These are phyloP conservation scores for Anarsia innoxiella DNA, from an alignment of 2,888 invertebrate genomes.

Conservation along the genomic window DNA sequence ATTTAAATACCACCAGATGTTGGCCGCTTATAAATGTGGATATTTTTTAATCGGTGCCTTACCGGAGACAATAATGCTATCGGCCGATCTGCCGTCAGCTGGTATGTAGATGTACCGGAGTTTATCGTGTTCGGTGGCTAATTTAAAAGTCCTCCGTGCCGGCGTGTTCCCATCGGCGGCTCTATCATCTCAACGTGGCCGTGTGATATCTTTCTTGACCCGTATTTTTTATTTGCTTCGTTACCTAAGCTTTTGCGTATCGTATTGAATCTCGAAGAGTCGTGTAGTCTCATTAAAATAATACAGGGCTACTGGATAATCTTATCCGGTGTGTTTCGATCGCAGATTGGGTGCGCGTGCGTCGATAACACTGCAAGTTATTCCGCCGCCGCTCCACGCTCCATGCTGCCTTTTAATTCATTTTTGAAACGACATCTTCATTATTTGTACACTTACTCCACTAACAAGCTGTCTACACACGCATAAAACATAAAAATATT, in stretches of 20 bases:
- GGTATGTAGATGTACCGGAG: conserved; percentile 64
- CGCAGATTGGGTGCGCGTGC: conserved; percentile 74
- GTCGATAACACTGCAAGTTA: conserved; percentile 68
- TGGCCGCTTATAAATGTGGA: conserved; percentile 67
- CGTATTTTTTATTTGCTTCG: conserved; percentile 65
- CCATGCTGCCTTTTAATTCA: conserved; percentile 64
- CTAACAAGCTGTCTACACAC: not conserved
- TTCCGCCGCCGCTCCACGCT: conserved; percentile 60
- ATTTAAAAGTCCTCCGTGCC: conserved; percentile 59
- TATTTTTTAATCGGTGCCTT: conserved; percentile 70
- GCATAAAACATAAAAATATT: conserved; percentile 21
- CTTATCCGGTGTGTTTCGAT: conserved; percentile 73
- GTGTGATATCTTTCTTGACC: conserved; percentile 69
- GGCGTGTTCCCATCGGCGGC: conserved; percentile 40
- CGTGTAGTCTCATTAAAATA: conserved; percentile 76
- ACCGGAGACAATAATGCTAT: conserved; percentile 70
- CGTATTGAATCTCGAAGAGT: conserved; percentile 66
- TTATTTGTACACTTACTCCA: conserved; percentile 46
- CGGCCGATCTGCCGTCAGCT: conserved; percentile 71
- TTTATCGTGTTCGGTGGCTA: conserved; percentile 65
- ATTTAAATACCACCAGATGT: conserved; percentile 73
- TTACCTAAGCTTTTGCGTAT: conserved; percentile 70
- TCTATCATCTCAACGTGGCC: conserved; percentile 46
- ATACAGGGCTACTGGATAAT: conserved; percentile 75
- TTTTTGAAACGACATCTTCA: conserved; percentile 66